Conservation (phyloP, 2,113 vertebrate species). For the Hydropotes inermis region DNA sequence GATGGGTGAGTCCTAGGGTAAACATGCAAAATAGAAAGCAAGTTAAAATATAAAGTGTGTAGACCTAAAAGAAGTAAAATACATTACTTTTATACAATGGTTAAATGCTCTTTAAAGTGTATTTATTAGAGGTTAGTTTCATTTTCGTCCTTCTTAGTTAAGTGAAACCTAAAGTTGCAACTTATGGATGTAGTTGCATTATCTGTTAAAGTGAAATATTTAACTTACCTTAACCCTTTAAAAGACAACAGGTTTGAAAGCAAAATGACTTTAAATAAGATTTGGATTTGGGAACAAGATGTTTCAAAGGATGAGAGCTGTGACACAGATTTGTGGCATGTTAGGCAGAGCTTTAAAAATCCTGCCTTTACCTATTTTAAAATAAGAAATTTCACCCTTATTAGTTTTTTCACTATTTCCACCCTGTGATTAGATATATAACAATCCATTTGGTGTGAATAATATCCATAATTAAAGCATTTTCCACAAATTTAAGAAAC, state of each 20-base stretch:
- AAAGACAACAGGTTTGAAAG: background rate
- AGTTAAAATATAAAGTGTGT: background rate
- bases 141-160: background rate
- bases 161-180: background rate
- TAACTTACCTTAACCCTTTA: background rate
- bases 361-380: background rate
- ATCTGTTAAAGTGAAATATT: constrained; percentile 5
- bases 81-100: background rate
- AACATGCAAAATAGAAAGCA: background rate
- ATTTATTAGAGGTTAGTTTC: background rate
- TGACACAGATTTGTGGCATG: background rate
- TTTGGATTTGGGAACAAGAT: background rate
- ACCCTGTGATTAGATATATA: background rate
- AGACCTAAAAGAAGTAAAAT: background rate
- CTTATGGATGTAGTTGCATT: background rate
- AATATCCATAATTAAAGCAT: background rate
- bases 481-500: background rate
- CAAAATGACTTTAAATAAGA: background rate
- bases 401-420: background rate
- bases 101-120: background rate
- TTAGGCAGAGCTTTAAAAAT: background rate
- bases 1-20: background rate
- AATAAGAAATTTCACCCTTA: background rate
- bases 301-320: background rate
- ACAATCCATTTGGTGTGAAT: background rate